phyloP scores from a whole-genome alignment of 2,113 vertebrate species.

The Pachypanchax playfairii region DNA sequence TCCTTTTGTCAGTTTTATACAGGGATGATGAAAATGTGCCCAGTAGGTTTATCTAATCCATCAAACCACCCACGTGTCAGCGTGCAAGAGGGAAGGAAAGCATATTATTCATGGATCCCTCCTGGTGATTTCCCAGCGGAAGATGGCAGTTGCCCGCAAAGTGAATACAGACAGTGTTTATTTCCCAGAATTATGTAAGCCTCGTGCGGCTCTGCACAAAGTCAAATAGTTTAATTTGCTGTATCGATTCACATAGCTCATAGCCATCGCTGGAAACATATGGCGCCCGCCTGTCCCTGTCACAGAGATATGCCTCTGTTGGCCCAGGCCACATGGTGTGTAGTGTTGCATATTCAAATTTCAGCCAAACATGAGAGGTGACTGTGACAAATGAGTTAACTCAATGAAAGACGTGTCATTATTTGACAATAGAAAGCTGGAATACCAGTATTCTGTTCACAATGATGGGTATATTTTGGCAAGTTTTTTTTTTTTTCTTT shows the following conservation, averaged over 20 bases:
- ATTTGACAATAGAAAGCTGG: slow-evolving; percentile 37
- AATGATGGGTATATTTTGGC: neutral
- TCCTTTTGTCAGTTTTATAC: slow-evolving; percentile 42
- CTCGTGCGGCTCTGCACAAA: slow-evolving; percentile 61
- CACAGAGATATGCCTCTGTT: slow-evolving; percentile 44
- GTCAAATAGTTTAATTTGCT: slow-evolving; percentile 70
- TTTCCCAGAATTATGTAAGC: slow-evolving; percentile 68
- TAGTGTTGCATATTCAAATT: slow-evolving; percentile 72
- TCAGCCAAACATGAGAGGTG: slow-evolving; percentile 59
- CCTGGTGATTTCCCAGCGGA: slow-evolving; percentile 74
- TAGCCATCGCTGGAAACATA: slow-evolving; percentile 39
- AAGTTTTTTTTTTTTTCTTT: neutral
- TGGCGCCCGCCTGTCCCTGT: slow-evolving; percentile 50
- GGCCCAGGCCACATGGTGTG: slow-evolving; percentile 44
- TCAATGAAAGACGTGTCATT: slow-evolving; percentile 45
- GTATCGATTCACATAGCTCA: slow-evolving; percentile 57
- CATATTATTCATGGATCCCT: slow-evolving; percentile 73
- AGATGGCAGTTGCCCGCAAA: slow-evolving; percentile 60
- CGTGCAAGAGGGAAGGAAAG: slow-evolving; percentile 11
- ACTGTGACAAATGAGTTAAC: slow-evolving; percentile 73
- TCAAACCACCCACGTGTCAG: slow-evolving; percentile 58
- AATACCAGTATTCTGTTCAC: slow-evolving; percentile 11
- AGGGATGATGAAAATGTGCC: slow-evolving; percentile 52
- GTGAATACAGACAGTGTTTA: slow-evolving; percentile 74
- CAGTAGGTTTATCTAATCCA: slow-evolving; percentile 71